These are phyloP conservation scores for Thereva nobilitata DNA, from an alignment of 2,888 invertebrate genomes.

Conservation along the genomic window DNA sequence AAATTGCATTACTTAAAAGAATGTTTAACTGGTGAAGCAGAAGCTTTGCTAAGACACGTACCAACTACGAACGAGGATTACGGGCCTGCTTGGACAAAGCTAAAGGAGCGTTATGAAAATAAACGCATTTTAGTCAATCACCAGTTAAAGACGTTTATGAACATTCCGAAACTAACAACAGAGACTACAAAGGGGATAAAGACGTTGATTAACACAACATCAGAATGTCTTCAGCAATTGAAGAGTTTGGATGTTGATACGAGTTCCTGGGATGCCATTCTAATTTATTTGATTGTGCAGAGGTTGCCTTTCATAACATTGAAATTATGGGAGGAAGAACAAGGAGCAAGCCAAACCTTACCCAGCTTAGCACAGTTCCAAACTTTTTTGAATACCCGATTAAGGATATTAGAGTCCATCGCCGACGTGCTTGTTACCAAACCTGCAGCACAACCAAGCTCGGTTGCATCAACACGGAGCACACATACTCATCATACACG, in stretches of 20 bases:
- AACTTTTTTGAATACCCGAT: not conserved
- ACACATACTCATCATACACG: not conserved
- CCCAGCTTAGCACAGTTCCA: not conserved
- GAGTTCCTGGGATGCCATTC: not conserved
- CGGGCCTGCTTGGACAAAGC: conserved; percentile 23
- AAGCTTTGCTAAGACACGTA: conserved; percentile 22
- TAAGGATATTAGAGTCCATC: conserved; percentile 1
- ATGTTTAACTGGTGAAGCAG: conserved; percentile 19
- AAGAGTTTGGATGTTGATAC: not conserved
- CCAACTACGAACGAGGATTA: conserved; percentile 32
- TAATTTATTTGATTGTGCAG: not conserved
- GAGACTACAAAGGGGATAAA: conserved; percentile 25
- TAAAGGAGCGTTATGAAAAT: conserved; percentile 37
- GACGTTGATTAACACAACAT: conserved; percentile 29
- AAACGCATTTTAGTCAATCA: conserved; percentile 36
- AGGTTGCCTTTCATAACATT: not conserved
- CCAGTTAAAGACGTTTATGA: conserved; percentile 30
- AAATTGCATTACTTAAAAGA: conserved; percentile 35
- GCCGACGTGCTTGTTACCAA: not conserved
- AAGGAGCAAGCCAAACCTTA: not conserved
- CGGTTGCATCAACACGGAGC: not conserved
- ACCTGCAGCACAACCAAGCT: not conserved
- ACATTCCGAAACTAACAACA: not conserved
- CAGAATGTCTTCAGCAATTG: conserved; percentile 6
- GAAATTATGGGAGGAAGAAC: conserved; percentile 10